These are phyloP conservation scores for Drosophila pseudoobscura DNA, from an alignment of 1,140 invertebrate genomes.

Conservation along the genomic window DNA sequence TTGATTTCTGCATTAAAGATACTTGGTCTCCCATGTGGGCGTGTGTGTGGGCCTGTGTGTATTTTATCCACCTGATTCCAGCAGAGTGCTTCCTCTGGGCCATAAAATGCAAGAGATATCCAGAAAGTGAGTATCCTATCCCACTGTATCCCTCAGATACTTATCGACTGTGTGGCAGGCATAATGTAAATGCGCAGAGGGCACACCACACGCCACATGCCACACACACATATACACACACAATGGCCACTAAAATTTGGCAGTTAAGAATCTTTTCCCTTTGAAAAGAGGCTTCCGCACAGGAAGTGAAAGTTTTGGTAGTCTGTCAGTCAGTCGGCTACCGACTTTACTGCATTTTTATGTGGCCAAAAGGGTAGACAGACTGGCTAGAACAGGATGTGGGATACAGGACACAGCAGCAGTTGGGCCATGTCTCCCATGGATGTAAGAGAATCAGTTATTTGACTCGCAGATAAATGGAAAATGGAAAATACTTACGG, in stretches of 20 bases:
- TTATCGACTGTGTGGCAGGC: constrained; percentile 44
- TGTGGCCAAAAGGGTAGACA: constrained; percentile 15
- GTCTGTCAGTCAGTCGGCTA: constrained; percentile 39
- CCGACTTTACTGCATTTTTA: constrained; percentile 65
- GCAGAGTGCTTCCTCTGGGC: constrained; percentile 33
- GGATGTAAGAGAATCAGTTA: constrained; percentile 35
- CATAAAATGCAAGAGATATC: constrained; percentile 69
- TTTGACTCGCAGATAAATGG: constrained; percentile 23
- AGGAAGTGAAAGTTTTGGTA: constrained; percentile 45
- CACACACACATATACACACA: constrained; percentile 17
- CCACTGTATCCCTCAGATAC: constrained; percentile 44
- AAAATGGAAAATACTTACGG: constrained; percentile 8
- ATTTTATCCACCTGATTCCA: constrained; percentile 44
- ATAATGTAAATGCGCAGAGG: constrained; percentile 69
- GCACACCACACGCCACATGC: constrained; percentile 17
- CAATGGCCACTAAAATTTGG: constrained; percentile 70
- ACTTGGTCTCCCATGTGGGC: background rate
- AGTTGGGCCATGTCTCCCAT: constrained; percentile 26
- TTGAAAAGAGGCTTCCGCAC: constrained; percentile 36
- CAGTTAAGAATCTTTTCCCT: constrained; percentile 55
- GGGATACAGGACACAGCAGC: constrained; percentile 6
- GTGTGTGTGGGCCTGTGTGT: constrained; percentile 13
- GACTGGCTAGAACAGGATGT: background rate
- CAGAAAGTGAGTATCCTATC: constrained; percentile 11
- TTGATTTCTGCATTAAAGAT: constrained; percentile 81